Evolutionary conservation across 2,797 vertebrate genomes (phyloP).

Genomic region (Brachyrhaphis roseni): DNA sequence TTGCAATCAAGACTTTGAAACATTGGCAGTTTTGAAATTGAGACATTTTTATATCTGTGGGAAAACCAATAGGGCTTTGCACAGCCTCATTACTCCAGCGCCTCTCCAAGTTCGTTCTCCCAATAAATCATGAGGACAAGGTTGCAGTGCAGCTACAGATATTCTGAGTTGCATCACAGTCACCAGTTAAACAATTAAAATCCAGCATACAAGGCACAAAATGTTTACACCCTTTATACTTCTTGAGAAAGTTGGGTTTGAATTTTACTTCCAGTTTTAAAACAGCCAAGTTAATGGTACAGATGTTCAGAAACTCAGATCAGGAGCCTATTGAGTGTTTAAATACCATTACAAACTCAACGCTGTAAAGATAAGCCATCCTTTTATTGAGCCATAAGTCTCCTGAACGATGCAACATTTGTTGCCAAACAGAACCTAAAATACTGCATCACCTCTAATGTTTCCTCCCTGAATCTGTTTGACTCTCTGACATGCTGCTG

Average conservation of each 20-base stretch:
- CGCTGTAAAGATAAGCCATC: background rate
- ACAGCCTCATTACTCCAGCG: slow-evolving; percentile 54
- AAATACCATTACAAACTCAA: background rate
- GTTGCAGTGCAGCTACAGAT: slow-evolving; percentile 6
- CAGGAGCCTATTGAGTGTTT: background rate
- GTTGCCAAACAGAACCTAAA: background rate
- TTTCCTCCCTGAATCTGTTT: background rate
- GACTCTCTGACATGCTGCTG: background rate
- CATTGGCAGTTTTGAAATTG: slow-evolving; percentile 50
- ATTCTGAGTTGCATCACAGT: slow-evolving; percentile 26
- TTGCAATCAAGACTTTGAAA: slow-evolving; percentile 41
- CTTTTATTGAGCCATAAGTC: background rate
- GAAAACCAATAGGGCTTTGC: slow-evolving; percentile 37
- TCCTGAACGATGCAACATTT: background rate
- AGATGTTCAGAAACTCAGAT: slow-evolving; percentile 5
- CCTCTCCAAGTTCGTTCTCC: slow-evolving; percentile 20
- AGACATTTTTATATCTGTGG: slow-evolving; percentile 50
- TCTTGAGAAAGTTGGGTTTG: background rate
- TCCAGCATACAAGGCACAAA: background rate
- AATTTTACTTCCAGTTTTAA: slow-evolving; percentile 5
- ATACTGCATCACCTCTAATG: background rate
- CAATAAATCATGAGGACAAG: slow-evolving; percentile 30
- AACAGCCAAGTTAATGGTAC: background rate
- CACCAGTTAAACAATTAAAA: slow-evolving; percentile 19
- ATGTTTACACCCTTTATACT: background rate